Percentiles rank a stretch among this genome's conserved stretches.
Conservation (phyloP, 1,140 invertebrate genomes). For the Tetragonula clypearis region DNA sequence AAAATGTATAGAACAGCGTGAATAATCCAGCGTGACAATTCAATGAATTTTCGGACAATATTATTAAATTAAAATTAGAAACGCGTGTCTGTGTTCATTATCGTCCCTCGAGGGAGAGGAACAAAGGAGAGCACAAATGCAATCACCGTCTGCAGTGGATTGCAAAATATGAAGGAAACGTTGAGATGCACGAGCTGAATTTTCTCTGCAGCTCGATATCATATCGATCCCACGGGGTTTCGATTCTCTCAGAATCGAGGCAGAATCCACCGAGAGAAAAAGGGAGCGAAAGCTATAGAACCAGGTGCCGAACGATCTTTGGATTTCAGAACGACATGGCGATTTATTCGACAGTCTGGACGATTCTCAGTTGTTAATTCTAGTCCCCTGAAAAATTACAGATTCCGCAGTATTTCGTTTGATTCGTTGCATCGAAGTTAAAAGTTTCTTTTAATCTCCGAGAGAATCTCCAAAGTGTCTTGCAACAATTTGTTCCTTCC, state of each 20-base stretch:
- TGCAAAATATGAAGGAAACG: slow-evolving; percentile 29
- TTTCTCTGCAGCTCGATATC: slow-evolving; percentile 41
- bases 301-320: not conserved
- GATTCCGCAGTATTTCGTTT: not conserved
- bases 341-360: slow-evolving; percentile 2
- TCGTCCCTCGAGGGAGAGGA: not conserved
- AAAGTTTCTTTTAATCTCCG: too few relatives aligned
- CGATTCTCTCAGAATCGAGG: not conserved
- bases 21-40: too few relatives aligned
- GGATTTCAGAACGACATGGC: not conserved
- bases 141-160: slow-evolving; percentile 18
- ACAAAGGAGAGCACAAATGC: slow-evolving; percentile 15
- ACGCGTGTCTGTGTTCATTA: too few relatives aligned
- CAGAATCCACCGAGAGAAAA: slow-evolving; percentile 1
- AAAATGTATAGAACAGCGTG: too few relatives aligned
- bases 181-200: slow-evolving; percentile 11
- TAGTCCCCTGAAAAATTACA: not conserved
- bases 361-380: not conserved
- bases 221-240: slow-evolving; percentile 46
- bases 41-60: too few relatives aligned
- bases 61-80: too few relatives aligned
- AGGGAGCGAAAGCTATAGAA: not conserved
- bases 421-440: not conserved
- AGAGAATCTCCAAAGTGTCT: too few relatives aligned
- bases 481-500: too few relatives aligned